Evolutionary conservation across 2,888 invertebrate species (phyloP).

Genomic region (Melinaea menophilus): DNA sequence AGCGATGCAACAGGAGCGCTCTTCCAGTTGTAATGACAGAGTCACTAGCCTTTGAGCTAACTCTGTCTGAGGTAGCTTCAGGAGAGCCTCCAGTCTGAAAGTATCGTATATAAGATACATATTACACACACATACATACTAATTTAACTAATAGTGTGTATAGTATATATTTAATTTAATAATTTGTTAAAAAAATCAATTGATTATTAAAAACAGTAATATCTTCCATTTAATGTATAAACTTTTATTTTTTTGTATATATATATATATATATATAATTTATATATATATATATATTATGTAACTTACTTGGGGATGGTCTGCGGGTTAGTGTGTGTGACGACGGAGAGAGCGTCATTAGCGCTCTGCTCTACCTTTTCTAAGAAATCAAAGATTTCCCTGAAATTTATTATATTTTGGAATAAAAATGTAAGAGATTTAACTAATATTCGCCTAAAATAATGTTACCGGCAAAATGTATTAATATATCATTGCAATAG

Average conservation of each 20-base stretch:
- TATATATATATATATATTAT: slow-evolving; percentile 18
- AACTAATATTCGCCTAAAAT: no score
- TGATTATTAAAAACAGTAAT: no score
- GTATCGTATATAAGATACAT: neutral
- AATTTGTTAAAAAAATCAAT: neutral
- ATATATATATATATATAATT: neutral
- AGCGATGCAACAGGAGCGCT: slow-evolving; percentile 78
- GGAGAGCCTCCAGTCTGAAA: slow-evolving; percentile 73
- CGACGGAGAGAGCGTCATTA: slow-evolving; percentile 68
- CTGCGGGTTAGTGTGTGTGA: slow-evolving; percentile 61
- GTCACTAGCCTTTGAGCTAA: slow-evolving; percentile 80
- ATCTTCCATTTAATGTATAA: neutral
- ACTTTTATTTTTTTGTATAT: neutral
- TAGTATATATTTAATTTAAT: neutral
- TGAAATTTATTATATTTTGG: slow-evolving; percentile 44
- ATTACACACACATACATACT: no score
- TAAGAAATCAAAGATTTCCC: slow-evolving; percentile 81
- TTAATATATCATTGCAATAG: no score
- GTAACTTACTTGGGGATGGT: slow-evolving; percentile 61
- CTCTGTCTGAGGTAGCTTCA: slow-evolving; percentile 77
- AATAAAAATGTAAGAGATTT: no score
- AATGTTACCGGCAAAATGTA: no score
- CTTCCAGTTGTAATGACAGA: slow-evolving; percentile 78
- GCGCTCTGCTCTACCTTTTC: slow-evolving; percentile 81
- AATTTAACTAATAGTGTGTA: no score